Evolutionary conservation across 2,797 vertebrate species (phyloP), one percentile per base, ranked within the genome.

Genomic region (Fundulus diaphanus): DNA sequence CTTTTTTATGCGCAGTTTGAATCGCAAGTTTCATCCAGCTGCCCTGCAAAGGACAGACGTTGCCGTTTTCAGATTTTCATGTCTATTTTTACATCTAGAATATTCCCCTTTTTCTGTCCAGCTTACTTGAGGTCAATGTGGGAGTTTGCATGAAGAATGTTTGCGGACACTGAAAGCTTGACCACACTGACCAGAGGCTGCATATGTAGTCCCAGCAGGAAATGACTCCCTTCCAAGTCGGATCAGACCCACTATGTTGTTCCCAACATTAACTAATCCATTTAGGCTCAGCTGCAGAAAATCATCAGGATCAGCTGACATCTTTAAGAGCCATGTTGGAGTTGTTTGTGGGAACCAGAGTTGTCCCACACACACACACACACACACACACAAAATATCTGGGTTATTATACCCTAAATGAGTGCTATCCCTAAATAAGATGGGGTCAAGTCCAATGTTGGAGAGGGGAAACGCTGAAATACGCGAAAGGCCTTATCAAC

Each of bases 221-320:
- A 94, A 89, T 90, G 81, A 91, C 88, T 91, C 90, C 82, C 86
- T 84, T 63, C 83, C 83, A 81, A 90, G 56, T 84, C 87, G 71
- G 76, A 89, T 92, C 81, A 44, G 79, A 82, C 80, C 73, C 70
- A 70, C 71, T 68, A 65, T 77, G 67, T 71, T 75, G 57, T 79
- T 78, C 76, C 57, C 31, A 59, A 81, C 80, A 79, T 74, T 7
- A 54, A 78, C 51, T 77, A 74, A 87, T 83, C 63, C 65, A 72
- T 83, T 84, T 56, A 65, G 51, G 51, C 52, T 73, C 74, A 87
- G 80, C 87, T 89, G 78, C 76, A 85, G 79, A 57, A 70, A 80
- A 77, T 89, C 81, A 79, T 78, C 40, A 63, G 56, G 65, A 81
- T 77, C 54, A 75, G 59, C 13, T 80, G 68, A 82, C 78, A 73